A percentile compares a stretch with the other conserved stretches of the same genome.
Evolutionary conservation across 2,797 vertebrate genomes (phyloP).

Genomic region (Vireo griseus): DNA sequence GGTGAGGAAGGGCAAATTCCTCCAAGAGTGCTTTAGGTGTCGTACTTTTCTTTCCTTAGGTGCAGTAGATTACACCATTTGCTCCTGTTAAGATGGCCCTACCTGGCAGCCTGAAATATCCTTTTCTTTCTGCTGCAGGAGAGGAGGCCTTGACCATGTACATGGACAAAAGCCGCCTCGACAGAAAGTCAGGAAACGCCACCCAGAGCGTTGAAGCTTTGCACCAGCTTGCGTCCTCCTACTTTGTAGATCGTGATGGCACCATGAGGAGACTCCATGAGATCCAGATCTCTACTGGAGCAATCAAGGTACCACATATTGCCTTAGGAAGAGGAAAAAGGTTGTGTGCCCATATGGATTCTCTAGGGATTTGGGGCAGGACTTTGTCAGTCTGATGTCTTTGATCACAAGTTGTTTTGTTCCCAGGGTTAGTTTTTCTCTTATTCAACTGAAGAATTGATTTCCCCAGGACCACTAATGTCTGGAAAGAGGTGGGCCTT

Average conservation of each 20-base stretch:
- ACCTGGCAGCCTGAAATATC: background rate
- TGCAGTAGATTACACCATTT: rapidly evolving
- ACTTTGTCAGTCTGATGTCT: background rate
- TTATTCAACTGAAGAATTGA: background rate
- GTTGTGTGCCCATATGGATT: background rate
- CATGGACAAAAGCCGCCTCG: conserved; percentile 96
- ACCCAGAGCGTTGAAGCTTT: conserved; percentile 96
- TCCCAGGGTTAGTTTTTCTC: background rate
- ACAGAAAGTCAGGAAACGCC: conserved; percentile 90
- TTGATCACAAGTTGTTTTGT: background rate
- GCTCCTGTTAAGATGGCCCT: background rate
- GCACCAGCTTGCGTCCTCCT: conserved; percentile 97
- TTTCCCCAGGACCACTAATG: background rate
- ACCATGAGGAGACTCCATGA: conserved; percentile 98
- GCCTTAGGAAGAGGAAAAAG: background rate
- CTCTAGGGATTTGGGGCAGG: background rate
- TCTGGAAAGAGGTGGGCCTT: background rate
- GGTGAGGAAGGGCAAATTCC: background rate
- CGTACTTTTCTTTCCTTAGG: background rate
- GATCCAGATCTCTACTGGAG: conserved; percentile 97
- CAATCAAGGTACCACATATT: conserved; percentile 87
- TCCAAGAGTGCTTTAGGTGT: background rate
- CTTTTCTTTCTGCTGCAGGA: conserved; percentile 72
- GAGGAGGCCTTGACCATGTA: conserved; percentile 99
- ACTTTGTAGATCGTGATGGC: conserved; percentile 97